Percentiles rank a stretch among this genome's conserved stretches.
Evolutionary conservation across 2,888 invertebrate genomes (phyloP).

Genomic region (Chaetoderma sp.): DNA sequence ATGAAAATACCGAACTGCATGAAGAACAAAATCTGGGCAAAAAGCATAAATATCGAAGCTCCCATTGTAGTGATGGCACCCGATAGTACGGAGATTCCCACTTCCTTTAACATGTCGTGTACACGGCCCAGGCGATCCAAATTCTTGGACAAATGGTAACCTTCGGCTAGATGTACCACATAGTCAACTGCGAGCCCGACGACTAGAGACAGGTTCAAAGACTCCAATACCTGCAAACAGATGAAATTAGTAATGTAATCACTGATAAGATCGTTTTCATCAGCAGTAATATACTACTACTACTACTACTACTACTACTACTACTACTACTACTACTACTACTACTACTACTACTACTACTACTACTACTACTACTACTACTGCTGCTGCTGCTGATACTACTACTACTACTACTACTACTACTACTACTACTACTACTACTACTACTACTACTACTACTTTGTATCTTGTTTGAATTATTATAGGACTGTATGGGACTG

Average conservation of each 20-base stretch:
- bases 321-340: too few species aligned
- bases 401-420: too few species aligned
- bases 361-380: too few species aligned
- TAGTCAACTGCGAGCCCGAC: conserved; percentile 62
- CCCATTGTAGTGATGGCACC: conserved; percentile 61
- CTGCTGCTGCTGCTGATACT: too few species aligned
- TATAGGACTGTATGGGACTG: too few species aligned
- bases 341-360: too few species aligned
- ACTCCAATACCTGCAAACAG: conserved; percentile 51
- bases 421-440: too few species aligned
- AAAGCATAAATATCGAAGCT: conserved; percentile 60
- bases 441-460: too few species aligned
- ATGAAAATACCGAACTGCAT: conserved; percentile 62
- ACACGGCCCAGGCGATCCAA: conserved; percentile 50
- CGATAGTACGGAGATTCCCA: conserved; percentile 57
- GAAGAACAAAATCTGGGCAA: conserved; percentile 59
- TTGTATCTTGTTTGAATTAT: not conserved
- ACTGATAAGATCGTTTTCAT: too few species aligned
- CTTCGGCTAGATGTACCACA: conserved; percentile 62
- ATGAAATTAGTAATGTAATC: too few species aligned
- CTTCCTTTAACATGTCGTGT: conserved; percentile 52
- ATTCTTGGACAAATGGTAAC: conserved; percentile 53
- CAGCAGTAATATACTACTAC: too few species aligned
- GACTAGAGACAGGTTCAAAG: conserved; percentile 61
- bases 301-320: too few species aligned